Evolutionary conservation across 1,140 invertebrate species (phyloP).

Genomic region (Neotoxoptera formosana): DNA sequence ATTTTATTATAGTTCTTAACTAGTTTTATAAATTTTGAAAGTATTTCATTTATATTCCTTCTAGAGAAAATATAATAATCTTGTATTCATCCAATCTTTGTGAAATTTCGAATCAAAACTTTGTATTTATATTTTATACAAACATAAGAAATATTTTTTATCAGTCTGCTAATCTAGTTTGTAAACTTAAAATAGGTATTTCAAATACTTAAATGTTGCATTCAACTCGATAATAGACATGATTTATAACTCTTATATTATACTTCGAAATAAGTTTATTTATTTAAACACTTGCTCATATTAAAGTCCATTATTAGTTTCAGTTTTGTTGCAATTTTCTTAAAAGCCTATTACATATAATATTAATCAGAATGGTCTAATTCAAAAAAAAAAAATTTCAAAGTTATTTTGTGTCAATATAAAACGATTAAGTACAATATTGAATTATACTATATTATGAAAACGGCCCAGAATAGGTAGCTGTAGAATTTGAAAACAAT

Average conservation of each 20-base stretch:
- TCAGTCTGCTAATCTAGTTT: background rate
- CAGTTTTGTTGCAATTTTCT: background rate
- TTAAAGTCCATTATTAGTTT: background rate
- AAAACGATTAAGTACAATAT: background rate
- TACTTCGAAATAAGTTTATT: background rate
- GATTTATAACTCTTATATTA: background rate
- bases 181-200: background rate
- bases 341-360: background rate
- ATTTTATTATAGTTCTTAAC: constrained; percentile 40
- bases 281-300: background rate
- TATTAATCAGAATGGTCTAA: background rate
- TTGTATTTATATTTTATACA: background rate
- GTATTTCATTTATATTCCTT: constrained; percentile 15
- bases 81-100: background rate
- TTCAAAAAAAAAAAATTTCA: background rate
- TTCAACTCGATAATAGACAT: background rate
- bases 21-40: constrained; percentile 10
- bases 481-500: background rate
- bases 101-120: constrained; percentile 23
- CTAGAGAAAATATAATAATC: constrained; percentile 16
- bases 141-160: background rate
- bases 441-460: background rate
- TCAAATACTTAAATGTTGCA: background rate
- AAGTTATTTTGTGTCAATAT: background rate
- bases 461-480: background rate